Evolutionary conservation across 1,140 invertebrate species (phyloP), one percentile per base, ranked within the genome.

Genomic region (Drosophila repletoides): DNA sequence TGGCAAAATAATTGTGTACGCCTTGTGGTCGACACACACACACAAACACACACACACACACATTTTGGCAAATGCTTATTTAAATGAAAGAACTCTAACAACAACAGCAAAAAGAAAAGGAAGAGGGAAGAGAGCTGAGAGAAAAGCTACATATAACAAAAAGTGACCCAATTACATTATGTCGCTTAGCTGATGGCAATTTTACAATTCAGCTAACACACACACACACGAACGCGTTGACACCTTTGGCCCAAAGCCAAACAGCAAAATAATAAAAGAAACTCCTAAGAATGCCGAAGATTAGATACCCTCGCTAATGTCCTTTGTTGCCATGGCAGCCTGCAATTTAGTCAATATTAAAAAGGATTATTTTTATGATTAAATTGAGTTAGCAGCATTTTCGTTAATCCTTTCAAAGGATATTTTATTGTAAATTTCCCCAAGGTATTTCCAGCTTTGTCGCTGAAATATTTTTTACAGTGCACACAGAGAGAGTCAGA

Each of bases 161-260:
- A 84, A 84, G 84, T 86, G 80, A 86, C 79, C 79, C 74, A 84
- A 84, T 84, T 84, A 84, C 58, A 71, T 65, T 76, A 73, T 69
- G 61, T 65, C 55, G 58, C 74, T 74, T 49, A 71, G 72, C 74
- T 67, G 75, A 86, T 69, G 72, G 75, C 80, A 79, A 84, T 79
- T 81, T 80, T 40, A 79, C 76, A 72, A 80, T 52, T 75, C 72
- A 70, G 59, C 75, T 72, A 71, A 70, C 80, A 83, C 43, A 45
- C 28, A 33, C 51, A 36, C 38, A 31, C 29, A n/a, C n/a, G n/a
- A n/a, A 38, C 4, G 31, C 59, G 33, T 34, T 43, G 63, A 72
- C 74, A 84, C 80, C 66, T 84, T 79, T 86, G 79, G 79, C 60
- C 15, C 2, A 26, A 31, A 40, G 74, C 79, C 79, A 84, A 72